A percentile compares a stretch with the other conserved stretches of the same genome.
These are phyloP conservation scores for Torymus tubicola DNA, from an alignment of 2,888 invertebrate species.

Conservation along the genomic window DNA sequence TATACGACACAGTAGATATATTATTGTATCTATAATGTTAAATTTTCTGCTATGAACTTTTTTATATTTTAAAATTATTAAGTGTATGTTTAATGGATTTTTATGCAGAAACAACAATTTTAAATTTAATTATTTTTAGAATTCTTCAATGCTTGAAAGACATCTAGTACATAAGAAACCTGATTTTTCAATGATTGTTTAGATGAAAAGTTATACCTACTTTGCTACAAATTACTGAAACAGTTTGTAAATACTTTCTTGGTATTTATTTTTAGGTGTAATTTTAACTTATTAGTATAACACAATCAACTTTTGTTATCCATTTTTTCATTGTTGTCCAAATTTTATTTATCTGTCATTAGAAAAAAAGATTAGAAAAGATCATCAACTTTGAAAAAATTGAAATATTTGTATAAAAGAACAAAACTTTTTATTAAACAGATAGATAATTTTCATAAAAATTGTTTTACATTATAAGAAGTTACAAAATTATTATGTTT, in stretches of 20 bases:
- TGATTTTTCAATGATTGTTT: constrained; percentile 35
- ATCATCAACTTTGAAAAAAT: too few species aligned
- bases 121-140: constrained; percentile 28
- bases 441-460: constrained; percentile 26
- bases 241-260: constrained; percentile 42
- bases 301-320: constrained; percentile 17
- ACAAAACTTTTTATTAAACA: constrained; percentile 15
- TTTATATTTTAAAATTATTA: not conserved
- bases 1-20: too few species aligned
- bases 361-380: constrained; percentile 3
- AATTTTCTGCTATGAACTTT: too few species aligned
- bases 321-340: too few species aligned
- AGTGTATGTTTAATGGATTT: not conserved
- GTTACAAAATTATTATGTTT: constrained; percentile 12
- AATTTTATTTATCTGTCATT: constrained; percentile 41
- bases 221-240: constrained; percentile 28
- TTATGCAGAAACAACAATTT: not conserved
- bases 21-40: too few species aligned
- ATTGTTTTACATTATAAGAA: constrained; percentile 2
- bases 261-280: constrained; percentile 51
- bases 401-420: not conserved
- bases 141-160: constrained; percentile 39
- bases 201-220: constrained; percentile 36
- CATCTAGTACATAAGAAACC: constrained; percentile 1
- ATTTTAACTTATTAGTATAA: constrained; percentile 39